phyloP scores from a whole-genome alignment of 30 jellyfish, hydroid and myxozoan species.

The Hydra vulgaris region DNA sequence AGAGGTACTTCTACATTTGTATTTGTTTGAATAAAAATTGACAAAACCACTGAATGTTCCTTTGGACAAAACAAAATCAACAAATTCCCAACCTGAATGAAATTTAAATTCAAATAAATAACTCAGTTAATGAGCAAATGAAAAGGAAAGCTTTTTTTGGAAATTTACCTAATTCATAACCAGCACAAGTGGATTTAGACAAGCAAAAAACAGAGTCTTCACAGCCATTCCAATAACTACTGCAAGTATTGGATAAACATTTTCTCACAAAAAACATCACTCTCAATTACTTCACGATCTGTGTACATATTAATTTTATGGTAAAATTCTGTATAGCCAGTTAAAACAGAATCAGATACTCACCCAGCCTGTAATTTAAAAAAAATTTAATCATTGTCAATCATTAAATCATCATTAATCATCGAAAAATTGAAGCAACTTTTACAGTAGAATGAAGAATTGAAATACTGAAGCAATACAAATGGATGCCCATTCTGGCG shows the following conservation, averaged over 20 bases:
- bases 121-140: no score
- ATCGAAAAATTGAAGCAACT: neutral
- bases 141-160: no score
- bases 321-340: neutral
- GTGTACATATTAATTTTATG: neutral
- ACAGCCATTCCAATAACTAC: neutral
- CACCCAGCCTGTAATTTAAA: neutral
- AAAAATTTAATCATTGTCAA: neutral
- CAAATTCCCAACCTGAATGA: constrained; percentile 21
- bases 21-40: neutral
- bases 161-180: constrained; percentile 4
- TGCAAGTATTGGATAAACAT: neutral
- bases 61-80: constrained; percentile 7
- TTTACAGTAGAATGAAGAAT: no score
- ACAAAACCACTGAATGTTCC: constrained; percentile 17
- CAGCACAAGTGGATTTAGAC: constrained; percentile 3
- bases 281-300: neutral
- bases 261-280: neutral
- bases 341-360: neutral
- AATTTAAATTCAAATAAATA: no score
- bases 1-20: neutral
- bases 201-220: neutral
- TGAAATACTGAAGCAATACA: no score
- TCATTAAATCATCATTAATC: neutral
- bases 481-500: no score